Evolutionary conservation across 2,888 invertebrate species (phyloP).

Genomic region (Conistra vaccinii): DNA sequence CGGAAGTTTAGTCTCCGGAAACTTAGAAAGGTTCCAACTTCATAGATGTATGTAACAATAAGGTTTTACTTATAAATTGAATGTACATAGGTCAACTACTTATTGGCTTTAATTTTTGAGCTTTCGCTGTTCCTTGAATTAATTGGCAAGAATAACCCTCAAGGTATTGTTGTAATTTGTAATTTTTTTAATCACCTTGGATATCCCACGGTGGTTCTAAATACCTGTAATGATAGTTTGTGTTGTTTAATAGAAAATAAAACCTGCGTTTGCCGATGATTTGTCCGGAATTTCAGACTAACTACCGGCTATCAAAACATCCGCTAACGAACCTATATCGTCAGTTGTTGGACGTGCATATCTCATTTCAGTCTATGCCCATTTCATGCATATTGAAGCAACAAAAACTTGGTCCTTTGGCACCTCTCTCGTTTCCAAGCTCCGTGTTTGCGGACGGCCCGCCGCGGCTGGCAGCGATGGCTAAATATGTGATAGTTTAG

Average conservation of each 20-base stretch:
- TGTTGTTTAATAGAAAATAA: too few species aligned
- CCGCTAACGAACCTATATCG: background rate
- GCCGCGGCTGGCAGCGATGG: conserved; percentile 28
- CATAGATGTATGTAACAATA: background rate
- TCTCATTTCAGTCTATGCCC: background rate
- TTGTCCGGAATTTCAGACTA: background rate
- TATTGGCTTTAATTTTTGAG: background rate
- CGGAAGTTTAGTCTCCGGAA: background rate
- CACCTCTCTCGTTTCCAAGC: conserved; percentile 1
- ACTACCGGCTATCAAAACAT: background rate
- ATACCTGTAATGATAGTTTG: too few species aligned
- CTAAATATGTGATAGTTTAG: conserved; percentile 55
- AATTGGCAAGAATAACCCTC: too few species aligned
- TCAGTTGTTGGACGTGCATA: background rate
- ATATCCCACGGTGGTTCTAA: too few species aligned
- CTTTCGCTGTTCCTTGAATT: too few species aligned
- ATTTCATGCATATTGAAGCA: background rate
- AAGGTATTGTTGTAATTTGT: too few species aligned
- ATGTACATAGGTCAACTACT: background rate
- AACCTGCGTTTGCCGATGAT: background rate
- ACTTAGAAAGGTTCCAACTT: background rate
- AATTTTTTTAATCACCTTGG: too few species aligned
- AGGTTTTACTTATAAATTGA: background rate
- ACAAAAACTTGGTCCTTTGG: background rate
- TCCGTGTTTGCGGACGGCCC: conserved; percentile 10